These are phyloP conservation scores for Podarcis raffonei DNA, from an alignment of 2,113 vertebrate species.

Conservation along the genomic window DNA sequence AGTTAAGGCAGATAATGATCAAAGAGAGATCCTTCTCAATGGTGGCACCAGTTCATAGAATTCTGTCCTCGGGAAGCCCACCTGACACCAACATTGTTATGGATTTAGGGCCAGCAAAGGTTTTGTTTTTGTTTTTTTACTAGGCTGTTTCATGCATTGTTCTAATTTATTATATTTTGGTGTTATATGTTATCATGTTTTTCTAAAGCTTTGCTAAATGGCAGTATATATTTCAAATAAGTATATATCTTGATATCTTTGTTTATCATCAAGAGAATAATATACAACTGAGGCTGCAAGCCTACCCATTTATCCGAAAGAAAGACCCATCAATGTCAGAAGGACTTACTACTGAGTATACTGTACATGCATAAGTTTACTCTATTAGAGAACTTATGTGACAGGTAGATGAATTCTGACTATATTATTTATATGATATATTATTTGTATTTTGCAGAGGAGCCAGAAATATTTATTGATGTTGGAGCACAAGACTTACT, in stretches of 20 bases:
- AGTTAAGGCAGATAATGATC: too few relatives aligned
- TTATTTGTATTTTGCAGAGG: conserved; percentile 77
- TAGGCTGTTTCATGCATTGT: not conserved
- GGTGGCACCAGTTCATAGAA: not conserved
- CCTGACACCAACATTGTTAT: not conserved
- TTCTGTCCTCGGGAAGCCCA: not conserved
- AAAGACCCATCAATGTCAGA: not conserved
- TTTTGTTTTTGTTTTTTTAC: not conserved
- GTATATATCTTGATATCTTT: not conserved
- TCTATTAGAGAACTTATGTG: not conserved
- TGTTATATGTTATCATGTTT: not conserved
- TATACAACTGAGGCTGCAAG: not conserved
- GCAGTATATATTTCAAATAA: not conserved
- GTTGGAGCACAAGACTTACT: conserved; percentile 86
- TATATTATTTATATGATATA: conserved; percentile 12
- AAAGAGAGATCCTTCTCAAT: too few relatives aligned
- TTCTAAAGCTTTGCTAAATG: not conserved
- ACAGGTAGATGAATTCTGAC: not conserved
- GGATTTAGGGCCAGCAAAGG: not conserved
- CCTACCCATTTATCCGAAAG: not conserved
- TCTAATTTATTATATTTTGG: not conserved
- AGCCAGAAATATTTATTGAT: conserved; percentile 86
- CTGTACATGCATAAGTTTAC: not conserved
- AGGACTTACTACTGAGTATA: not conserved
- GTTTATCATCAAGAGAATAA: not conserved